Evolutionary conservation across 1,140 invertebrate genomes (phyloP).

Genomic region (Pachyrhynchus sulphureomaculatus): DNA sequence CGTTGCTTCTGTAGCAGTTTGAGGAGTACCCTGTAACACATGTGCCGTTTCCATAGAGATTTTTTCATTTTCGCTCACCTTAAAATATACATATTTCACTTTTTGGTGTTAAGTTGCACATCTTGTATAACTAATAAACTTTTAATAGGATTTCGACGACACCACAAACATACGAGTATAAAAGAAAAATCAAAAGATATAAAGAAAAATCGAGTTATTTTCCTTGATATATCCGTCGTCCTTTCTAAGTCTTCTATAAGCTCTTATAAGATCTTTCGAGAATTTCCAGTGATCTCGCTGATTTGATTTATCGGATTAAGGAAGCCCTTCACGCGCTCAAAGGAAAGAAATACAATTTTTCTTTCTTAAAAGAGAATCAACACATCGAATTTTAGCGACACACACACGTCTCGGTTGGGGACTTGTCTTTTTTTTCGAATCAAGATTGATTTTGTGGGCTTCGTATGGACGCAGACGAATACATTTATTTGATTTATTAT

Average conservation of each 20-base stretch:
- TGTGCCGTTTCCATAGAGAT: too few species aligned
- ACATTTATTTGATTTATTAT: too few species aligned
- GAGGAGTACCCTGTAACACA: too few species aligned
- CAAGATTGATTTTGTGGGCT: conserved; percentile 22
- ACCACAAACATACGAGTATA: conserved; percentile 18
- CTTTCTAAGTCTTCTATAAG: conserved; percentile 37
- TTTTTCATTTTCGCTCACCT: too few species aligned
- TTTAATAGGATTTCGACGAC: conserved; percentile 20
- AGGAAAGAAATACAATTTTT: conserved; percentile 41
- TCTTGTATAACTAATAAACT: conserved; percentile 4
- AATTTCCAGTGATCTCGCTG: conserved; percentile 40
- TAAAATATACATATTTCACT: too few species aligned
- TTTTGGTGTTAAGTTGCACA: too few species aligned
- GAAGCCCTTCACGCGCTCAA: conserved; percentile 40
- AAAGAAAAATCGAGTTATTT: conserved; percentile 32
- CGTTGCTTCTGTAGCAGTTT: too few species aligned
- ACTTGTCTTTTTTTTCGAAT: conserved; percentile 19
- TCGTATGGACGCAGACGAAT: neutral
- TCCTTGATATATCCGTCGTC: conserved; percentile 27
- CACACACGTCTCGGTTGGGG: conserved; percentile 13
- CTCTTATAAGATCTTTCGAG: conserved; percentile 38
- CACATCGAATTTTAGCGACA: conserved; percentile 36
- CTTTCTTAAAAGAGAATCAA: conserved; percentile 42
- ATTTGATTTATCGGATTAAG: conserved; percentile 48
- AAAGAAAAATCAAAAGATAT: conserved; percentile 31